These are phyloP conservation scores for Palaemon carinicauda DNA, from an alignment of 1,140 invertebrate genomes.

Conservation along the genomic window DNA sequence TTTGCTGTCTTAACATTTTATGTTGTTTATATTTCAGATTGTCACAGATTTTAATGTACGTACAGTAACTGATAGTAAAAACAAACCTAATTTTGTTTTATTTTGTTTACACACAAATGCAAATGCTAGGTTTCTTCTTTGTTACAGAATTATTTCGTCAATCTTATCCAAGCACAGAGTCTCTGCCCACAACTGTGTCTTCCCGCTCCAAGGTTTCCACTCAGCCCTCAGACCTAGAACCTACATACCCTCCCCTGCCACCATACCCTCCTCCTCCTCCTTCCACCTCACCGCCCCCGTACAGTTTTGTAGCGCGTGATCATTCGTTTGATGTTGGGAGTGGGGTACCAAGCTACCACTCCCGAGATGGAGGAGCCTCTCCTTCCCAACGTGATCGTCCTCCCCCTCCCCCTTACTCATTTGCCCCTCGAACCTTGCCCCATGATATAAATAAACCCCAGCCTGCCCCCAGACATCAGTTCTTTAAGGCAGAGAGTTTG, in stretches of 20 bases:
- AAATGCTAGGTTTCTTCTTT: constrained; percentile 56
- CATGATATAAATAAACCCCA: constrained; percentile 54
- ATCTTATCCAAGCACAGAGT: constrained; percentile 65
- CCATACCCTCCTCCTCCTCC: constrained; percentile 60
- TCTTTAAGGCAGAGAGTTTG: constrained; percentile 62
- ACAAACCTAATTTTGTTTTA: neutral
- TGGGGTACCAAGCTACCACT: constrained; percentile 17
- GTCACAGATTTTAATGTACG: neutral
- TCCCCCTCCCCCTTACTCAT: constrained; percentile 59
- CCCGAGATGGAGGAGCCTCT: constrained; percentile 39
- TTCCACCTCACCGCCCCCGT: constrained; percentile 60
- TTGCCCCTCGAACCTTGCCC: constrained; percentile 61
- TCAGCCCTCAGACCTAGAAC: constrained; percentile 50
- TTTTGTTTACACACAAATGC: constrained; percentile 38
- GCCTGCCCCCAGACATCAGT: constrained; percentile 60
- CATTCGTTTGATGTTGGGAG: constrained; percentile 52
- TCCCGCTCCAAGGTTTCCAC: constrained; percentile 57
- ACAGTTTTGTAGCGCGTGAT: constrained; percentile 54
- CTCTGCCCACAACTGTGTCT: constrained; percentile 62
- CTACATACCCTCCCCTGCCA: constrained; percentile 58
- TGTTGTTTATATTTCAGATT: constrained; percentile 3
- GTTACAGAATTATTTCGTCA: constrained; percentile 64
- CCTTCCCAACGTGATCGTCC: constrained; percentile 39
- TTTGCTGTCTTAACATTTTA: neutral
- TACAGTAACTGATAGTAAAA: constrained; percentile 3